A percentile compares a stretch with the other conserved stretches of the same genome.
phyloP scores from a whole-genome alignment of 2,888 invertebrate species.

The Drosophila siamana region DNA sequence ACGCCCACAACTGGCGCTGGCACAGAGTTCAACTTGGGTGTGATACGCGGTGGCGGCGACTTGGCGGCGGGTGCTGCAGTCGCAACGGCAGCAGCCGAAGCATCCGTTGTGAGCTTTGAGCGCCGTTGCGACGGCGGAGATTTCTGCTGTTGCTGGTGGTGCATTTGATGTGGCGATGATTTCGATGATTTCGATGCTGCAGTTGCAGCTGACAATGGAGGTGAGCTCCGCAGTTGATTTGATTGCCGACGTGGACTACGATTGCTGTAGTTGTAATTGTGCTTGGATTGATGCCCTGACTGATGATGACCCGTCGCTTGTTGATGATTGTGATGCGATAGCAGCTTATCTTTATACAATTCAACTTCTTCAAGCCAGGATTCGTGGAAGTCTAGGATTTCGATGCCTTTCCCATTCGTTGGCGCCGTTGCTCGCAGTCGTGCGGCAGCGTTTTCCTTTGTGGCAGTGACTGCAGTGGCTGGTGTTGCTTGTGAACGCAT shows the following conservation, averaged over 20 bases:
- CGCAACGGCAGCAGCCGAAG: constrained; percentile 27
- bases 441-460: constrained; percentile 77
- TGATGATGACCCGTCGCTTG: constrained; percentile 11
- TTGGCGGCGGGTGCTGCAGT: constrained; percentile 37
- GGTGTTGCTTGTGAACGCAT: constrained; percentile 52
- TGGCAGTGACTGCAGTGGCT: constrained; percentile 33
- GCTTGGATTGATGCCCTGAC: constrained; percentile 20
- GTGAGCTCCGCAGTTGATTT: constrained; percentile 44
- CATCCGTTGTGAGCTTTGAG: constrained; percentile 36
- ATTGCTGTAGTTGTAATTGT: constrained; percentile 23
- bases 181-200: constrained; percentile 2
- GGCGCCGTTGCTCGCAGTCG: constrained; percentile 25
- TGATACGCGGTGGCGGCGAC: constrained; percentile 37
- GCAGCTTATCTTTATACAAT: constrained; percentile 82
- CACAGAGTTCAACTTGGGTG: constrained; percentile 48
- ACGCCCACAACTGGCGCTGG: constrained; percentile 55
- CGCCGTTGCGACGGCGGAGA: constrained; percentile 45
- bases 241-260: constrained; percentile 8
- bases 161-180: background rate
- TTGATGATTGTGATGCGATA: constrained; percentile 68
- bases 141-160: constrained; percentile 36
- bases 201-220: constrained; percentile 16
- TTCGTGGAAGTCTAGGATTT: constrained; percentile 84
- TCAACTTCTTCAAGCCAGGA: constrained; percentile 85
- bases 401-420: constrained; percentile 73